A percentile compares a stretch with the other conserved stretches of the same genome.
Conservation (phyloP, 2,888 invertebrate genomes). For the Orthosia cruda region DNA sequence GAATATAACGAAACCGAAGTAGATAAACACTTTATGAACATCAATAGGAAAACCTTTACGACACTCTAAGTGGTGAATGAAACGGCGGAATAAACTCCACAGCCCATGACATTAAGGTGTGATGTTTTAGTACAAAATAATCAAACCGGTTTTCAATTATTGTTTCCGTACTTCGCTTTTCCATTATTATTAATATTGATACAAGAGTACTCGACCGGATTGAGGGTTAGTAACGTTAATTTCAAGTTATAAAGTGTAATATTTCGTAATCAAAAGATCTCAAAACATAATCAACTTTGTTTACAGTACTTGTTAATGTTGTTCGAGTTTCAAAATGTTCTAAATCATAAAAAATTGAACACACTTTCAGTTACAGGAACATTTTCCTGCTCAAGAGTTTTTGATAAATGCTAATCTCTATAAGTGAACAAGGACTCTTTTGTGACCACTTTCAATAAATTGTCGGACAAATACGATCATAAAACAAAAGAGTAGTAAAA, state of each 20-base stretch:
- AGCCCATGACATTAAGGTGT: background rate
- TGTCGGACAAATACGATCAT: constrained; percentile 85
- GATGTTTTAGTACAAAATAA: background rate
- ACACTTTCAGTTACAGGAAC: constrained; percentile 39
- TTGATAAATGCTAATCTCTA: constrained; percentile 68
- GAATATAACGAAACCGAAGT: too few species aligned
- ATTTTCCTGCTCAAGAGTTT: constrained; percentile 39
- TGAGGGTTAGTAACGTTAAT: constrained; percentile 26
- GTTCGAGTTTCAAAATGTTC: constrained; percentile 39
- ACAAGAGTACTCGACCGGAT: constrained; percentile 15
- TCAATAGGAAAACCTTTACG: background rate
- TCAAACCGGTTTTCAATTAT: background rate
- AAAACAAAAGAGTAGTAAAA: constrained; percentile 89
- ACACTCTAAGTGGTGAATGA: background rate
- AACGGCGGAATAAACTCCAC: background rate
- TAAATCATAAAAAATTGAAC: constrained; percentile 54
- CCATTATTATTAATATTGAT: constrained; percentile 27
- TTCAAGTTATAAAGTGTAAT: constrained; percentile 44
- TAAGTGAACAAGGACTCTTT: constrained; percentile 74
- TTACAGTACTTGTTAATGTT: constrained; percentile 40
- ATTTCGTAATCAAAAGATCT: constrained; percentile 48
- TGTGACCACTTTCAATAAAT: constrained; percentile 85
- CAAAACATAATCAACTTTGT: constrained; percentile 50
- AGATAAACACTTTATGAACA: background rate
- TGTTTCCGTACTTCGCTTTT: constrained; percentile 1